These are phyloP conservation scores for Melanerpes formicivorus DNA, from an alignment of 2,113 vertebrate species.

Conservation along the genomic window DNA sequence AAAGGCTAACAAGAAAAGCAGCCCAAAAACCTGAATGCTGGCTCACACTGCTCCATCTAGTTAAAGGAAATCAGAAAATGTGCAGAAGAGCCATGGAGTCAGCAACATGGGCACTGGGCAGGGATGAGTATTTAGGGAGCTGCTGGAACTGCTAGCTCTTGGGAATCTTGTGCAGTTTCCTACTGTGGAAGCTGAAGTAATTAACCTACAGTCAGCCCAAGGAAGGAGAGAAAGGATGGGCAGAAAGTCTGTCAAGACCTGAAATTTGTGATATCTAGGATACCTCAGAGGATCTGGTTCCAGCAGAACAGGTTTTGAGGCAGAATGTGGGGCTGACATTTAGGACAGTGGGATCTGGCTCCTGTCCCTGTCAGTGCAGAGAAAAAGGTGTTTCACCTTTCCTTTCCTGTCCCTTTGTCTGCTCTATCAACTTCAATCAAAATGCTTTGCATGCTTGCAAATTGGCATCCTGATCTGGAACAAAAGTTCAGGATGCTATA, in stretches of 20 bases:
- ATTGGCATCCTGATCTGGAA: not conserved
- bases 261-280: not conserved
- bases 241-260: not conserved
- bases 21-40: not conserved
- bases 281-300: not conserved
- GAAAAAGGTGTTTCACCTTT: not conserved
- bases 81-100: not conserved
- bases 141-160: not conserved
- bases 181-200: not conserved
- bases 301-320: not conserved
- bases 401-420: not conserved
- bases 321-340: not conserved
- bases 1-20: constrained; percentile 20
- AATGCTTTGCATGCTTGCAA: not conserved
- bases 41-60: not conserved
- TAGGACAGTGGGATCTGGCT: not conserved
- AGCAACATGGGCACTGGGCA: not conserved
- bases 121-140: not conserved
- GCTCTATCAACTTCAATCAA: not conserved
- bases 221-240: not conserved
- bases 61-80: not conserved
- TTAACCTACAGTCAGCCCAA: not conserved
- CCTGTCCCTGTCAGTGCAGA: not conserved
- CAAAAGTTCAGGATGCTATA: not conserved
- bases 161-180: not conserved